Evolutionary conservation across 2,113 vertebrate genomes (phyloP).

Genomic region (Ginglymostoma cirratum): DNA sequence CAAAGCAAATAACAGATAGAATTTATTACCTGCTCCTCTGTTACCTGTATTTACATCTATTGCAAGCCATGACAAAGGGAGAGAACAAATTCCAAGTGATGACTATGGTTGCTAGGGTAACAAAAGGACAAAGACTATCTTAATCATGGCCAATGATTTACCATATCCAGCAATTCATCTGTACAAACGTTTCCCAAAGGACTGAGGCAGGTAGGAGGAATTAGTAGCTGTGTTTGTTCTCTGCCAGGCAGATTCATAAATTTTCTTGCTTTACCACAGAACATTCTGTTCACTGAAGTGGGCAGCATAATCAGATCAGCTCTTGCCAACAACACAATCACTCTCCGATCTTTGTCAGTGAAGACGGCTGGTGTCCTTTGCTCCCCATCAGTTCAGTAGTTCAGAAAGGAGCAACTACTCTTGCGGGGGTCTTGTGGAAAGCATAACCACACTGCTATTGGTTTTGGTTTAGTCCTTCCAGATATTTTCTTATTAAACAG

Average conservation of each 20-base stretch:
- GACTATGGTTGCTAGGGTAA: not conserved
- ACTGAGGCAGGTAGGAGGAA: not conserved
- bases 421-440: not conserved
- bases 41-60: not conserved
- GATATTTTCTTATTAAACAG: too few species aligned
- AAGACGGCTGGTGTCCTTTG: not conserved
- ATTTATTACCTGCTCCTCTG: not conserved
- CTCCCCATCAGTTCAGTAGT: not conserved
- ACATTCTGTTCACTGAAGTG: not conserved
- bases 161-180: not conserved
- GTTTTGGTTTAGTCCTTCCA: not conserved
- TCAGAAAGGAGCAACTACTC: not conserved
- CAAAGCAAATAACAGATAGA: not conserved
- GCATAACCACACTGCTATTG: not conserved
- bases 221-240: not conserved
- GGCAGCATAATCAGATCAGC: not conserved
- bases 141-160: slow-evolving; percentile 1
- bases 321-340: not conserved
- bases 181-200: not conserved
- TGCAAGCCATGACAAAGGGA: not conserved
- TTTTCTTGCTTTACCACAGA: not conserved
- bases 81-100: not conserved
- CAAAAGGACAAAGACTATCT: not conserved
- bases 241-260: not conserved
- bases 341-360: not conserved